Conservation (phyloP, 2,113 vertebrate species). For the Ahaetulla prasina region DNA sequence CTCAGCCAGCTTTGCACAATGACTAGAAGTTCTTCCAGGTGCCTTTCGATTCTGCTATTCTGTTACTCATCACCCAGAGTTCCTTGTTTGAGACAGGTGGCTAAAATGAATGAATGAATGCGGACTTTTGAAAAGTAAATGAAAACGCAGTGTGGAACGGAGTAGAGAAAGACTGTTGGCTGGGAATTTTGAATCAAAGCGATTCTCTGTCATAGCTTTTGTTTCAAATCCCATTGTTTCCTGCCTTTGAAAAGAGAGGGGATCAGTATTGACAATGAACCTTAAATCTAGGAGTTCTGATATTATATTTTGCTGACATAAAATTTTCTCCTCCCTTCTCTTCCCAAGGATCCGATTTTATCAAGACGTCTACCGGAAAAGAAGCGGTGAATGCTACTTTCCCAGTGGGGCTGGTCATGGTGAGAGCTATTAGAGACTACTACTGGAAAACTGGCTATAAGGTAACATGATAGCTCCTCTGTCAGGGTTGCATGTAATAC, state of each 20-base stretch:
- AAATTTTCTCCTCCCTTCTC: slow-evolving; percentile 6
- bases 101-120: background rate
- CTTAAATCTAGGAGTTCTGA: background rate
- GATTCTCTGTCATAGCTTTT: background rate
- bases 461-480: slow-evolving; percentile 65
- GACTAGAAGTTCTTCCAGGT: background rate
- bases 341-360: slow-evolving; percentile 90
- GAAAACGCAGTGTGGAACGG: background rate
- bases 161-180: background rate
- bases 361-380: slow-evolving; percentile 97
- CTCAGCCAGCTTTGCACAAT: too few relatives aligned
- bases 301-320: slow-evolving; percentile 20
- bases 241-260: background rate
- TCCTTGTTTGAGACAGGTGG: background rate
- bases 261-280: background rate
- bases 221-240: background rate
- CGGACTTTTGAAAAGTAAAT: background rate
- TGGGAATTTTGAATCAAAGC: background rate
- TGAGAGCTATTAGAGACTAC: slow-evolving; percentile 89
- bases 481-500: background rate
- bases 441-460: slow-evolving; percentile 85
- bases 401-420: slow-evolving; percentile 91
- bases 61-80: background rate
- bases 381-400: slow-evolving; percentile 92
- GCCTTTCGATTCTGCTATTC: background rate